phyloP scores from a whole-genome alignment of 2,797 vertebrate genomes.

The Mareca penelope region DNA sequence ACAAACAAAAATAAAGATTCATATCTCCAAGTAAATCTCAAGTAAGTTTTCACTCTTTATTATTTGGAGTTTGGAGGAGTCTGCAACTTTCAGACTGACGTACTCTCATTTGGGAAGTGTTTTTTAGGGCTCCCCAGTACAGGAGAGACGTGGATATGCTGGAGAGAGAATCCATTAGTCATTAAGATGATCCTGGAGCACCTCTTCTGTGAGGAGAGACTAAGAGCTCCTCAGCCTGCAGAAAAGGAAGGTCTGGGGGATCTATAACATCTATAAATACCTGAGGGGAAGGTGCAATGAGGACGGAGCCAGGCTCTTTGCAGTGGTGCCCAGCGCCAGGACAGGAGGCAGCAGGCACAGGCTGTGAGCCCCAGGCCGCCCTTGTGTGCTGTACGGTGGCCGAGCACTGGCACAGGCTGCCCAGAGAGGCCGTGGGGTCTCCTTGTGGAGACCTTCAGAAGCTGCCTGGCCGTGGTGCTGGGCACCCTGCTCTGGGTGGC shows the following conservation, averaged over 20 bases:
- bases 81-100: neutral
- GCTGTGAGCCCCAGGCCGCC: neutral
- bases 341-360: rapidly evolving
- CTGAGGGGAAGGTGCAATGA: neutral
- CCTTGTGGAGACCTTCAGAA: neutral
- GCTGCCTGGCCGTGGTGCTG: neutral
- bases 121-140: neutral
- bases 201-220: neutral
- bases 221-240: neutral
- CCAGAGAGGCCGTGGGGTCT: neutral
- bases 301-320: neutral
- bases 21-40: neutral
- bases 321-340: neutral
- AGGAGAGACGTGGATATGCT: neutral
- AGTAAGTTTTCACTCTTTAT: neutral
- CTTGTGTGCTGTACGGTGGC: neutral
- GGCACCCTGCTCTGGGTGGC: neutral
- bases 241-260: neutral
- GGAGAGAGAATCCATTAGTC: neutral
- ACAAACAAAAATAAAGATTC: neutral
- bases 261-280: neutral
- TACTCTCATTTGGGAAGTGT: neutral
- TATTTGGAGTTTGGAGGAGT: neutral
- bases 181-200: neutral
- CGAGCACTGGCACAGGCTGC: neutral